Base-by-base conservation (phyloP, 2,888 invertebrate species). In the Nycteola revayana region DNA sequence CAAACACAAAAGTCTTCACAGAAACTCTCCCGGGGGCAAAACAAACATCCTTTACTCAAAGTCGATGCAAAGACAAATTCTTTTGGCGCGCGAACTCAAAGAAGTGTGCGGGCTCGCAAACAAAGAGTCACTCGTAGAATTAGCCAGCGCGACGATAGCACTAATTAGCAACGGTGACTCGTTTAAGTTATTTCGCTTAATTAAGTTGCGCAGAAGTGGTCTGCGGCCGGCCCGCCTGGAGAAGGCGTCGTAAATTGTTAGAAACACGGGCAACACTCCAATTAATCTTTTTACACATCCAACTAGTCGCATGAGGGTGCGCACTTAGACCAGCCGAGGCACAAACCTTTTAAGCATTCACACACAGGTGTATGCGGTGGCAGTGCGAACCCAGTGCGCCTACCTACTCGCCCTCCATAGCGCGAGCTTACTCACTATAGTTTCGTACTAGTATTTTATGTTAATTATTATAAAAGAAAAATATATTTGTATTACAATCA, bases 221-320 rank as follows among this genome's bases (percentile, higher is more conserved):
- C 86, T 86, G 80, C 75, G 82, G 80, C 80, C 77, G 81, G 82
- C 76, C 82, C 75, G 77, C 65, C 44, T 67, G 66, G 71, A 66
- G 69, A 82, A 83, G 83, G 81, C 77, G 83, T 66, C 66, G 76
- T 76, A 83, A 85, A 83, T 82, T 84, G 85, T 86, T 83, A 82
- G 85, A 77, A 70, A 82, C 72, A 71, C 72, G 77, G 66, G 79
- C 74, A 76, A 75, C 85, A 83, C 88, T 88, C 88, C 88, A 88
- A 88, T 88, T 88, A 88, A 88, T 88, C 86, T 88, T 87, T 87
- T 84, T 85, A 86, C 84, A 86, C 86, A 85, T 84, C 80, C 78
- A 79, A 75, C 84, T 85, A 82, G 80, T 76, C 74, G 73, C 76
- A 69, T 52, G 75, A 80, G 83, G 75, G 81, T 66, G 68, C 52